Percentiles rank a stretch among this genome's conserved stretches.
These are phyloP conservation scores for Aphis craccivora DNA, from an alignment of 1,140 invertebrate genomes.

Conservation along the genomic window DNA sequence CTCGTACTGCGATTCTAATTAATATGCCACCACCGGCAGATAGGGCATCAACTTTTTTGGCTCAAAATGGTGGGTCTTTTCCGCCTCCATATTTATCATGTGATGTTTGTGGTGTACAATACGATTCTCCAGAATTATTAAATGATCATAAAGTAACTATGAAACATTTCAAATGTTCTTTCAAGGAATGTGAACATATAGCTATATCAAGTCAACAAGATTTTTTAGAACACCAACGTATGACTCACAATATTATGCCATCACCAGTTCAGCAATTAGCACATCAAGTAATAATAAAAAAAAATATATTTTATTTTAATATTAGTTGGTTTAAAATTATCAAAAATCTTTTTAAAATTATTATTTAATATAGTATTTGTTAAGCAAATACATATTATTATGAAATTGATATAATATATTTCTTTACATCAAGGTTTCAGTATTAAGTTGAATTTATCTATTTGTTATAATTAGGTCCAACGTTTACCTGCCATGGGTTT, in stretches of 20 bases:
- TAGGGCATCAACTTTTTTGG: background rate
- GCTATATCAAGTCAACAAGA: slow-evolving; percentile 64
- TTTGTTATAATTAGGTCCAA: slow-evolving; percentile 61
- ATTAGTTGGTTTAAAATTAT: too few relatives aligned
- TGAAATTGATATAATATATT: too few relatives aligned
- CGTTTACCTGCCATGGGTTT: slow-evolving; percentile 64
- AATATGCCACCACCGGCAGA: slow-evolving; percentile 1
- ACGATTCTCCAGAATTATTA: slow-evolving; percentile 64
- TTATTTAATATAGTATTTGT: too few relatives aligned
- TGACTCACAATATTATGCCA: slow-evolving; percentile 64
- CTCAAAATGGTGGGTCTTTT: slow-evolving; percentile 51
- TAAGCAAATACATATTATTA: too few relatives aligned
- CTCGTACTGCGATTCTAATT: background rate
- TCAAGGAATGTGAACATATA: slow-evolving; percentile 64
- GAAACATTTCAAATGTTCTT: slow-evolving; percentile 66
- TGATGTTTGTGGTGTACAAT: slow-evolving; percentile 66
- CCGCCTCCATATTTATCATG: slow-evolving; percentile 62
- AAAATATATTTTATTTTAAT: background rate
- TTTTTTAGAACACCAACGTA: slow-evolving; percentile 64
- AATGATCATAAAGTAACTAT: slow-evolving; percentile 65
- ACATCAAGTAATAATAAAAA: slow-evolving; percentile 63
- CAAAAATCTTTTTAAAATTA: too few relatives aligned
- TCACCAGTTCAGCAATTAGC: slow-evolving; percentile 67
- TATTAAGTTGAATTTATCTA: background rate
- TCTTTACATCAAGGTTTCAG: too few relatives aligned